phyloP scores from a whole-genome alignment of 2,888 invertebrate species.

The Tridacna crocea region DNA sequence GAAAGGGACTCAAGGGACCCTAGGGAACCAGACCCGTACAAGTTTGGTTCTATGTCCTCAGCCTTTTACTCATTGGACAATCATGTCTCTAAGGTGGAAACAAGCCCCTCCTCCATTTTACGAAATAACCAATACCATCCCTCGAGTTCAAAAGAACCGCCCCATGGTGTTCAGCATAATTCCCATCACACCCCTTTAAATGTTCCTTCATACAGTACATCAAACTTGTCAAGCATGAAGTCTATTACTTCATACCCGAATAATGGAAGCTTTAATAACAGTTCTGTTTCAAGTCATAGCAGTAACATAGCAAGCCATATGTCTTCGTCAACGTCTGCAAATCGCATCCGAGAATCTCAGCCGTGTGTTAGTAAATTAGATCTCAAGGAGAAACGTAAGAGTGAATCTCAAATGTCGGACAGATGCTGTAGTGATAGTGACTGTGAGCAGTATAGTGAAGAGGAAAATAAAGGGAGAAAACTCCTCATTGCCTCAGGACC shows the following conservation, averaged over 20 bases:
- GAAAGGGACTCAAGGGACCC: conserved; percentile 33
- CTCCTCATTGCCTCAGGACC: conserved; percentile 79
- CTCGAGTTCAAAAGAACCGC: conserved; percentile 1
- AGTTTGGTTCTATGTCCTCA: conserved; percentile 51
- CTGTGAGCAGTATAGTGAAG: conserved; percentile 73
- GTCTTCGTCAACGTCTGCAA: conserved; percentile 22
- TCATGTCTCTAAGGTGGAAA: conserved; percentile 47
- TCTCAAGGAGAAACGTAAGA: conserved; percentile 76
- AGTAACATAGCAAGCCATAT: neutral
- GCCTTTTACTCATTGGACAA: conserved; percentile 60
- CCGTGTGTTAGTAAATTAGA: conserved; percentile 80
- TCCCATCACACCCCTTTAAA: conserved; percentile 46
- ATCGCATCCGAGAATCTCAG: conserved; percentile 52
- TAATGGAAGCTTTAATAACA: conserved; percentile 2
- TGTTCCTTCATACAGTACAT: conserved; percentile 52
- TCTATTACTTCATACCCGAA: neutral
- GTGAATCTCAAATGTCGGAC: conserved; percentile 67
- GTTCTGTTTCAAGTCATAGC: conserved; percentile 2
- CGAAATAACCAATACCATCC: conserved; percentile 13
- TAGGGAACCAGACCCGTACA: conserved; percentile 27
- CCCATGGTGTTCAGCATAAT: conserved; percentile 18
- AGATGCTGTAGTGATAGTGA: conserved; percentile 75
- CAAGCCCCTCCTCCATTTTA: conserved; percentile 19
- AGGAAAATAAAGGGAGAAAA: conserved; percentile 63
- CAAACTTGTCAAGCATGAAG: conserved; percentile 23